Evolutionary conservation across 2,888 invertebrate genomes (phyloP).

Genomic region (Phortica okadai): DNA sequence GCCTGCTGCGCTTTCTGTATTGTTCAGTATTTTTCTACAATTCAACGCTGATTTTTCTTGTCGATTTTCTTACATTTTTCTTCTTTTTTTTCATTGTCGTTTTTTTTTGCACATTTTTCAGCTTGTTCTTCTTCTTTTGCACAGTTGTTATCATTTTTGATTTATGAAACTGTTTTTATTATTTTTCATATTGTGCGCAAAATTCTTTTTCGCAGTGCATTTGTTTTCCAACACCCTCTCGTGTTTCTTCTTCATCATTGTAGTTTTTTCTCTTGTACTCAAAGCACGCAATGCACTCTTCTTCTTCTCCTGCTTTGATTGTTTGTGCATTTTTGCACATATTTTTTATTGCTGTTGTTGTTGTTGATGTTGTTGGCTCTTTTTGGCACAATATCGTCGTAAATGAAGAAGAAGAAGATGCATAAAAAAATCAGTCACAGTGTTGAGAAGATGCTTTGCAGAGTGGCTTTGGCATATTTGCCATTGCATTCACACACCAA

Average conservation of each 20-base stretch:
- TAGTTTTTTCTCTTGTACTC: neutral
- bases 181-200: slow-evolving; percentile 63
- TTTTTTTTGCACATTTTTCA: slow-evolving; percentile 46
- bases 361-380: neutral
- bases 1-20: neutral
- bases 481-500: no score
- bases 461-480: neutral
- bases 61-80: neutral
- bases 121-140: slow-evolving; percentile 40
- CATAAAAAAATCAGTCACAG: no score
- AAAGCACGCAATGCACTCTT: neutral
- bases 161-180: slow-evolving; percentile 69
- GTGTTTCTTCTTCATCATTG: neutral
- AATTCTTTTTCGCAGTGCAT: slow-evolving; percentile 32
- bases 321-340: neutral
- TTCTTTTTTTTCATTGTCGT: slow-evolving; percentile 29
- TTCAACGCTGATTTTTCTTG: neutral
- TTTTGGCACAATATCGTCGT: neutral
- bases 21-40: neutral
- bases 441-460: neutral
- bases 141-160: slow-evolving; percentile 64
- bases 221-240: slow-evolving; percentile 45
- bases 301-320: neutral
- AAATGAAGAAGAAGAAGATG: neutral
- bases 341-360: neutral